Evolutionary conservation across 2,113 vertebrate genomes (phyloP).

Genomic region (Petrocephalus microphthalmus): DNA sequence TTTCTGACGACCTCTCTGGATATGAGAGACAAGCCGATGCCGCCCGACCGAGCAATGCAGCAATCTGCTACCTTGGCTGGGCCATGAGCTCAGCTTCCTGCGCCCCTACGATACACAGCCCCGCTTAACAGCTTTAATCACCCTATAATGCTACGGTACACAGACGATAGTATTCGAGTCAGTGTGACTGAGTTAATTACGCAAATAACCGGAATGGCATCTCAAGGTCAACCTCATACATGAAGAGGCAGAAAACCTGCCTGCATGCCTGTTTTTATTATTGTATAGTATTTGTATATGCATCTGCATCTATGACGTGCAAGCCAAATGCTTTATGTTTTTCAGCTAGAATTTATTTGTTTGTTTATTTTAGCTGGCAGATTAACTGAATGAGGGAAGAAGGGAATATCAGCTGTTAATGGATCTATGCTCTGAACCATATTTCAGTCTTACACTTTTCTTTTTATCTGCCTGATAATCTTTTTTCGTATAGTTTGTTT

Average conservation of each 20-base stretch:
- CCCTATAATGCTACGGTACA: neutral
- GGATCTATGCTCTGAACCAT: neutral
- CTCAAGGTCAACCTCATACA: neutral
- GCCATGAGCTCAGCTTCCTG: neutral
- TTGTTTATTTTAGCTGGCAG: neutral
- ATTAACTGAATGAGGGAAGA: neutral
- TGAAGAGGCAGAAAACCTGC: neutral
- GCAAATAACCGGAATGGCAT: neutral
- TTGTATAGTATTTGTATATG: neutral
- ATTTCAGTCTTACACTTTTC: neutral
- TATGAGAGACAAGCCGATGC: neutral
- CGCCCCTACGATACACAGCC: neutral
- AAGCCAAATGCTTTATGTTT: neutral
- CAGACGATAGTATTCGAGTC: neutral
- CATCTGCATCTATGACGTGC: neutral
- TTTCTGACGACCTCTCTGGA: slow-evolving; percentile 10
- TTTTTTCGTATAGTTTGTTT: neutral
- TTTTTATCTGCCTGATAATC: neutral
- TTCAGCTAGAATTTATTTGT: neutral
- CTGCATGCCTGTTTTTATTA: neutral
- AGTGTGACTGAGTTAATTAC: neutral
- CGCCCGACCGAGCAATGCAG: neutral
- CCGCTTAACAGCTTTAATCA: neutral
- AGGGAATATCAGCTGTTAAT: neutral
- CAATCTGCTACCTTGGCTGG: neutral